phyloP scores from a whole-genome alignment of 2,797 vertebrate genomes.

The Acomys russatus region DNA sequence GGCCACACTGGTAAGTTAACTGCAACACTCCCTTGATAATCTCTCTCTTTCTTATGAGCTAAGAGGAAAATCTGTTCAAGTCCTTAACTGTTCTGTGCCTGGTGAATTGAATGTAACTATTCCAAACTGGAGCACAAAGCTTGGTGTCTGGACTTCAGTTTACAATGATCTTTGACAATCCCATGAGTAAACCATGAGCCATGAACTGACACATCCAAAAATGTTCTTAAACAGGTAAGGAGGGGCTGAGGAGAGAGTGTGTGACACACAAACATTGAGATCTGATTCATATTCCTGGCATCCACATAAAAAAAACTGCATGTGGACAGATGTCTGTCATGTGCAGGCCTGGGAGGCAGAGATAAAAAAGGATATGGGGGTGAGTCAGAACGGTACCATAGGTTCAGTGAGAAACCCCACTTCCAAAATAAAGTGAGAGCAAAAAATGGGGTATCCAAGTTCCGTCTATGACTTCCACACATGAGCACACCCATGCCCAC shows the following conservation, averaged over 20 bases:
- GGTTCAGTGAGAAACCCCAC: not conserved
- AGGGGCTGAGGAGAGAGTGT: not conserved
- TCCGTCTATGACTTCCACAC: not conserved
- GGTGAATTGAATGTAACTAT: not conserved
- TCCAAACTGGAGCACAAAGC: constrained; percentile 46
- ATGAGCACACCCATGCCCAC: not conserved
- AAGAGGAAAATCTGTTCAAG: constrained; percentile 35
- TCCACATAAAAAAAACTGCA: not conserved
- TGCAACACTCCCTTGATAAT: not conserved
- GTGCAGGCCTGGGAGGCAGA: not conserved
- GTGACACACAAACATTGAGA: not conserved
- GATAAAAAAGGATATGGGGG: not conserved
- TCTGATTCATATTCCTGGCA: not conserved
- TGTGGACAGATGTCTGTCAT: not conserved
- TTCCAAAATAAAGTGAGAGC: not conserved
- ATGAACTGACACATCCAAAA: constrained; percentile 58
- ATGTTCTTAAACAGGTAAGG: not conserved
- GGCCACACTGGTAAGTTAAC: no score
- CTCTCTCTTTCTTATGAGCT: not conserved
- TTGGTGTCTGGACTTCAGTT: constrained; percentile 12
- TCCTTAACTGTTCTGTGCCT: not conserved
- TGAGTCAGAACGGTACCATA: not conserved
- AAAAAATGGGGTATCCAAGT: not conserved
- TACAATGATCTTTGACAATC: constrained; percentile 40
- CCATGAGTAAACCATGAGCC: constrained; percentile 2